Evolutionary conservation across 2,888 invertebrate genomes (phyloP), one percentile per base, ranked within the genome.

Genomic region (Cephus rjabovi): DNA sequence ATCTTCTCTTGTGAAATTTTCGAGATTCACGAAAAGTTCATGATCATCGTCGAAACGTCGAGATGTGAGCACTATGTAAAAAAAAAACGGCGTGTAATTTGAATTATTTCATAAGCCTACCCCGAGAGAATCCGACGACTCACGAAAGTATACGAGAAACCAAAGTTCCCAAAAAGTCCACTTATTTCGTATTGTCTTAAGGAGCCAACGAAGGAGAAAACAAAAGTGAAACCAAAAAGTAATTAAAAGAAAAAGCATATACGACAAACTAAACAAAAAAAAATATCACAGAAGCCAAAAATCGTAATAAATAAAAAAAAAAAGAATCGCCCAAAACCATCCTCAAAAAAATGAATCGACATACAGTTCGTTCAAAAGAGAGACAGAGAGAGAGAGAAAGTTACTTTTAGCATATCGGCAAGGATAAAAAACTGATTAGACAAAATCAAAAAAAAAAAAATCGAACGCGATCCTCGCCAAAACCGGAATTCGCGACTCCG

Each of bases 131-230:
- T 87, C 86, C 85, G 83, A 85, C 84, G 85, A 86, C 85, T 85
- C 85, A 89, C 87, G 88, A 90, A 90, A 90, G 90, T 90, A 90
- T 90, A 90, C 90, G 90, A 87, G 69, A 79, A 81, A 83, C 80
- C 76, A 76, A 82, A 84, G 83, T 82, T 80, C 74, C 81, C 81
- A 75, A 81, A 80, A 83, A 84, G 84, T 85, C 84, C 82, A 83
- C 79, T 81, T 81, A 77, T 34, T 77, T 74, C 76, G 56, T 56
- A 56, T 56, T 56, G 56, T 23, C 23, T 56, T 56, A 56, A 56
- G 56, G 56, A 56, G 23, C 56, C 56, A 56, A 56, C 56, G 23
- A 23, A 23, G 56, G 9, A 23, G 56, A 56, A 9, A 23, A 35
- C 2, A 69, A 30, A 12, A 69, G 75, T 56, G 11, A 31, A 68